Conservation (phyloP, 2,113 vertebrate species). For the Muntiacus muntjak region DNA sequence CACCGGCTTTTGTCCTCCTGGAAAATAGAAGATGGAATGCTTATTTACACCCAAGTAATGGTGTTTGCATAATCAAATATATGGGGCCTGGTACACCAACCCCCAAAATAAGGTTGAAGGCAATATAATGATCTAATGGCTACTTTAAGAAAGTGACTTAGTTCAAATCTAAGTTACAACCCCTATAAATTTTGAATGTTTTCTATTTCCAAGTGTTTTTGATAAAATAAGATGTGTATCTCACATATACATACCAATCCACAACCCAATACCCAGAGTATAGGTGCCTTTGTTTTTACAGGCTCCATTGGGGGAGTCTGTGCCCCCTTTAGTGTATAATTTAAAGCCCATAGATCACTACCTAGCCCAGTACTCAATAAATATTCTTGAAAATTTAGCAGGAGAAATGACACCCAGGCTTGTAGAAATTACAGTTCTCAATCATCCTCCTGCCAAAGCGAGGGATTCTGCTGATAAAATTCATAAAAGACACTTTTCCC, state of each 20-base stretch:
- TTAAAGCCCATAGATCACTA: neutral
- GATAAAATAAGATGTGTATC: neutral
- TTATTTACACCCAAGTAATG: neutral
- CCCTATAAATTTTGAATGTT: neutral
- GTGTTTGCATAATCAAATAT: neutral
- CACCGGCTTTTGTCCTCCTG: neutral
- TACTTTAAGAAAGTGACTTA: neutral
- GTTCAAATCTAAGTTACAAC: neutral
- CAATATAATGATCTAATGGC: neutral
- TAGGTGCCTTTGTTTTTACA: neutral
- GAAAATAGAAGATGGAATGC: neutral
- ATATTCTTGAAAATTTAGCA: conserved; percentile 31
- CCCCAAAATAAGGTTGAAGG: neutral
- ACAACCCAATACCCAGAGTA: neutral
- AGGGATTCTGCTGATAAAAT: neutral
- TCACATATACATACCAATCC: neutral
- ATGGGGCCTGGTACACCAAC: neutral
- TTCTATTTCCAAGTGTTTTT: neutral
- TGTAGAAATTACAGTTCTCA: neutral
- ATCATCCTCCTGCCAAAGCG: neutral
- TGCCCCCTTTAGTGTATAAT: neutral
- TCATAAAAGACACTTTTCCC: neutral
- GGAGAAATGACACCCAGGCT: neutral
- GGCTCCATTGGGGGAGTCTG: neutral
- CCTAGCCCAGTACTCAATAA: neutral